These are phyloP conservation scores for Entomobrya proxima DNA, from an alignment of 2,888 invertebrate species.

Conservation along the genomic window DNA sequence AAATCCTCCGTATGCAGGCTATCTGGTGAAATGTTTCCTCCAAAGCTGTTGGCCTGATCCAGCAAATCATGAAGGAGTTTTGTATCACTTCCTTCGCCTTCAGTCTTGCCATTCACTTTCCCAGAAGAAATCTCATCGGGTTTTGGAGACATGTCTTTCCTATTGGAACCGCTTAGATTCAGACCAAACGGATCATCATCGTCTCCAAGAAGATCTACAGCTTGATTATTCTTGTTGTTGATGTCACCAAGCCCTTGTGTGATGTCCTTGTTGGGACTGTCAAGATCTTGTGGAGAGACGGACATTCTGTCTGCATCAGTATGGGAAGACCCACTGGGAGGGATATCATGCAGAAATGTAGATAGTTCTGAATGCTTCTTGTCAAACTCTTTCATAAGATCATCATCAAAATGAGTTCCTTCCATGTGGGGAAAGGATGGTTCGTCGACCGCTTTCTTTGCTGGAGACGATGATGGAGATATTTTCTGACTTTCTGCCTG, in stretches of 20 bases:
- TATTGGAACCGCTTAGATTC: slow-evolving; percentile 43
- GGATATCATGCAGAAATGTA: slow-evolving; percentile 66
- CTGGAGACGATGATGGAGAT: slow-evolving; percentile 46
- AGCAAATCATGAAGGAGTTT: slow-evolving; percentile 57
- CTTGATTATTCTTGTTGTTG: background rate
- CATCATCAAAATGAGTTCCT: slow-evolving; percentile 60
- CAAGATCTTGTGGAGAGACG: slow-evolving; percentile 28
- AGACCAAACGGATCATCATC: slow-evolving; percentile 70
- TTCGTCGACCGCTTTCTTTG: slow-evolving; percentile 29
- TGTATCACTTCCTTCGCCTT: slow-evolving; percentile 48
- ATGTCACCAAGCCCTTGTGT: background rate
- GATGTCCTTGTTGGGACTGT: slow-evolving; percentile 1
- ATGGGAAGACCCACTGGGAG: slow-evolving; percentile 23
- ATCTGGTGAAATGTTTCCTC: slow-evolving; percentile 56
- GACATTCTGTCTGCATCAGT: slow-evolving; percentile 24
- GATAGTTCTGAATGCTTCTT: slow-evolving; percentile 70
- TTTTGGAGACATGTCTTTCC: slow-evolving; percentile 22
- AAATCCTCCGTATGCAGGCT: slow-evolving; percentile 57
- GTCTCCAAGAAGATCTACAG: slow-evolving; percentile 22
- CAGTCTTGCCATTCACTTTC: slow-evolving; percentile 65
- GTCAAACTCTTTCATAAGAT: slow-evolving; percentile 69
- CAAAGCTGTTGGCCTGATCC: slow-evolving; percentile 57
- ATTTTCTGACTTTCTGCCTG: slow-evolving; percentile 3
- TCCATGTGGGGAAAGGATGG: background rate
- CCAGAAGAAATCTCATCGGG: slow-evolving; percentile 46